Conservation (phyloP, 2,113 vertebrate species). For the Aleadryas rufinucha region DNA sequence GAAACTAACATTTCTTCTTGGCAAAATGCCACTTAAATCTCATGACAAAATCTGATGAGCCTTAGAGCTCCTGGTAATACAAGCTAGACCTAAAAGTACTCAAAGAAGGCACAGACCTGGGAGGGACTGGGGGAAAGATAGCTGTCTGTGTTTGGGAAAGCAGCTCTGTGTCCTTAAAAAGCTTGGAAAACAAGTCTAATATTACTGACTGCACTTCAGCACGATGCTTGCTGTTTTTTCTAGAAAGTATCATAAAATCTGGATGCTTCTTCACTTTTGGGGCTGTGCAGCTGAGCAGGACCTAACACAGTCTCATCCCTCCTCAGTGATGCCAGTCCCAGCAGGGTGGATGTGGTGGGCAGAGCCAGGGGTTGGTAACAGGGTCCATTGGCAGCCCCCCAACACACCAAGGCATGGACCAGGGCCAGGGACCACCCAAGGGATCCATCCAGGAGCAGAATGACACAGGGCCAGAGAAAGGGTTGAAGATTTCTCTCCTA, state of each 20-base stretch:
- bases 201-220: neutral
- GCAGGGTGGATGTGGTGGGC: too few relatives aligned
- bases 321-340: neutral
- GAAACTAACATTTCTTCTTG: neutral
- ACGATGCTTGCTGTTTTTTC: neutral
- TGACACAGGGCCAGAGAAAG: rapidly evolving
- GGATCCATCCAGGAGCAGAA: neutral
- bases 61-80: neutral
- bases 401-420: neutral
- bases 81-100: neutral
- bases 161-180: neutral
- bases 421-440: neutral
- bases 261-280: neutral
- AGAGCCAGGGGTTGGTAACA: neutral
- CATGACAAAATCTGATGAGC: neutral
- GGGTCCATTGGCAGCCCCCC: neutral
- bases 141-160: neutral
- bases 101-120: neutral
- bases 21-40: neutral
- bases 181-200: neutral
- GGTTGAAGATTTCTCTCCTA: neutral
- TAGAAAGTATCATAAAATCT: neutral
- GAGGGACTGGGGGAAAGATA: neutral
- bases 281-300: neutral
- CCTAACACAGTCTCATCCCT: neutral